Percentiles rank a stretch among this genome's conserved stretches.
Evolutionary conservation across 1,140 invertebrate species (phyloP).

Genomic region (Bacillus rossius): DNA sequence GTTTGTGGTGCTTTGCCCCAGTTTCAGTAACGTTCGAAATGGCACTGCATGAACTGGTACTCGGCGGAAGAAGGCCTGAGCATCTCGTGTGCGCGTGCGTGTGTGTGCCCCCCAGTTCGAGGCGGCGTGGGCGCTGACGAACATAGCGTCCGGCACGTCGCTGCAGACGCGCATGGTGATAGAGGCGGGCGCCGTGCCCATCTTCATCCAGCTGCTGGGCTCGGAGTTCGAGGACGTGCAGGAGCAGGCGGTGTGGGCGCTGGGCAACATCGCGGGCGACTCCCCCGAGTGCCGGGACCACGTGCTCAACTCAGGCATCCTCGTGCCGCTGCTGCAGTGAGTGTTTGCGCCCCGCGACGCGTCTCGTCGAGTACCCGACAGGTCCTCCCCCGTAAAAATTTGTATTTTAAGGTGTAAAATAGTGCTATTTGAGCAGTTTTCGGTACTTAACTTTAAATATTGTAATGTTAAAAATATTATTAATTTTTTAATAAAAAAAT

Average conservation of each 20-base stretch:
- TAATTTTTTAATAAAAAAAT: no score
- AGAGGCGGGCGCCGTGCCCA: conserved; percentile 87
- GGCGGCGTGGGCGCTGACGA: conserved; percentile 96
- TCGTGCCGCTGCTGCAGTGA: conserved; percentile 86
- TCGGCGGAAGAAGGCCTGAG: no score
- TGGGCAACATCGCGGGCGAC: conserved; percentile 96
- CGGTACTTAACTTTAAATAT: no score
- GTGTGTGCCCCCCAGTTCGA: no score
- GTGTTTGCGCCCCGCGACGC: conserved; percentile 41
- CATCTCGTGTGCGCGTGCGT: background rate
- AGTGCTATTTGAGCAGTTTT: no score
- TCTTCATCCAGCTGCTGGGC: conserved; percentile 78
- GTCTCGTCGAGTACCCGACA: background rate
- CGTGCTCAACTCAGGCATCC: conserved; percentile 78
- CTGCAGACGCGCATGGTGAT: conserved; percentile 90
- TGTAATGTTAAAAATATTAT: no score
- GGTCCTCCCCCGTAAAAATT: no score
- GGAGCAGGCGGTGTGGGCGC: conserved; percentile 94
- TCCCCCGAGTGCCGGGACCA: conserved; percentile 89
- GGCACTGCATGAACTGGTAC: no score
- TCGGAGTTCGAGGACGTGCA: conserved; percentile 90
- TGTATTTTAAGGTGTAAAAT: no score
- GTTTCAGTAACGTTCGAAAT: no score
- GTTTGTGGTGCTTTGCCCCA: no score
- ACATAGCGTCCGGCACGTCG: conserved; percentile 96